These are phyloP conservation scores for Doryteuthis pealeii DNA, from an alignment of 1,140 invertebrate species.

Conservation along the genomic window DNA sequence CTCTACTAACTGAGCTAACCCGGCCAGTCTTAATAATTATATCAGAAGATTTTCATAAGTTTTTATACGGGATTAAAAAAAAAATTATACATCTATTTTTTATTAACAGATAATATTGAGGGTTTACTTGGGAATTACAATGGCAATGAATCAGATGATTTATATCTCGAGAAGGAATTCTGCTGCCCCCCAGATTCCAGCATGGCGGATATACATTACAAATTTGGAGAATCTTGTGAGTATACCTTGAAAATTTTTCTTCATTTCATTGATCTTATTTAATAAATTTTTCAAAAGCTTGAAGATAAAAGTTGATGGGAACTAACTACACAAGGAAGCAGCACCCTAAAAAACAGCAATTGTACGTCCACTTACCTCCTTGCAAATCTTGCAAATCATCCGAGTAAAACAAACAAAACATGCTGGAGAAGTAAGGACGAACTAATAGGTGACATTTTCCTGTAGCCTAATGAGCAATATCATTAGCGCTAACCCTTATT, in stretches of 20 bases:
- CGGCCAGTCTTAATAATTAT: no score
- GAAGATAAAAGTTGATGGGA: background rate
- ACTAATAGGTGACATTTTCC: no score
- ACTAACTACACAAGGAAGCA: background rate
- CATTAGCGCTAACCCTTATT: no score
- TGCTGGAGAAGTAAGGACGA: no score
- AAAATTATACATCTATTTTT: background rate
- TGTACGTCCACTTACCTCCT: no score
- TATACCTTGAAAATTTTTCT: conserved; percentile 13
- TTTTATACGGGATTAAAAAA: no score
- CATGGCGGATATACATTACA: conserved; percentile 43
- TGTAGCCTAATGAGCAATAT: no score
- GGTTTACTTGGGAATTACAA: conserved; percentile 91
- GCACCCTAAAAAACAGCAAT: no score
- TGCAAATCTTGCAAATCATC: no score
- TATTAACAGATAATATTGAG: conserved; percentile 61
- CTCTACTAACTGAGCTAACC: no score
- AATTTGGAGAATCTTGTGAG: conserved; percentile 53
- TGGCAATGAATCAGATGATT: conserved; percentile 69
- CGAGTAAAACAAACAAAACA: no score
- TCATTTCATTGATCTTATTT: background rate
- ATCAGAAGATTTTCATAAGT: no score
- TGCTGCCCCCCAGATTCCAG: conserved; percentile 26
- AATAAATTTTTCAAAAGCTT: background rate
- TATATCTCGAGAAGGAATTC: conserved; percentile 70